Evolutionary conservation across 2,797 vertebrate species (phyloP), one percentile per base, ranked within the genome.

Genomic region (Urocyon cinereoargenteus): DNA sequence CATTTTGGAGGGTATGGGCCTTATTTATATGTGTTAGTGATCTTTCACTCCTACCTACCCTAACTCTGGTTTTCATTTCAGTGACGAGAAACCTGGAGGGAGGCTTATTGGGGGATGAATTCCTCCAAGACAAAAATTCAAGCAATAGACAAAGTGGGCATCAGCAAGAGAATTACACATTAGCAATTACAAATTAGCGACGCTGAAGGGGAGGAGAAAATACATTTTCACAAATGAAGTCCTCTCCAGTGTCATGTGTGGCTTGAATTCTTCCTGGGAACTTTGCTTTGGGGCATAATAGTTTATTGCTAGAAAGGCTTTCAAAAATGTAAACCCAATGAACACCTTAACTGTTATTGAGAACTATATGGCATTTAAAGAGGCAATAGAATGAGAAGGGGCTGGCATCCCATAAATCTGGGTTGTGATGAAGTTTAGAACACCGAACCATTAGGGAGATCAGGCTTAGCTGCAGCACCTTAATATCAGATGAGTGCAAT

Each of bases 381-480:
- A 19, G 6, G 16, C 9, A 9, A 59, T 6, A 45, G 72, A 40
- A n/a, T 12, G 34, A 72, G 68, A 77, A 66, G 5, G 10, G 21
- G 34, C 5, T 5, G 28, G 22, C 2, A 0, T 2, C 1, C 7
- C 2, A 6, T 53, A 26, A 62, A 36, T 22, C 36, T 24, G 24
- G 28, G 59, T 22, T 90, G 72, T 57, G 78, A 55, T 81, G 16
- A 68, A 64, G 28, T 81, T 89, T 73, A 73, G 64, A 70, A 51
- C 15, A 66, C 13, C 0, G n/a, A 84, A 18, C 22, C 59, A 24
- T 10, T 22, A 55, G 31, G 21, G 9, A 78, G 34, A 64, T 22
- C 18, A 61, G 22, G 36, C 3, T 36, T 24, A 6, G 28, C 2
- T 2, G 1, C 62, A 18, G 19, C 4, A 10, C 13, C 5, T 70